These are phyloP conservation scores for Grus americana DNA, from an alignment of 2,113 vertebrate genomes.

Conservation along the genomic window DNA sequence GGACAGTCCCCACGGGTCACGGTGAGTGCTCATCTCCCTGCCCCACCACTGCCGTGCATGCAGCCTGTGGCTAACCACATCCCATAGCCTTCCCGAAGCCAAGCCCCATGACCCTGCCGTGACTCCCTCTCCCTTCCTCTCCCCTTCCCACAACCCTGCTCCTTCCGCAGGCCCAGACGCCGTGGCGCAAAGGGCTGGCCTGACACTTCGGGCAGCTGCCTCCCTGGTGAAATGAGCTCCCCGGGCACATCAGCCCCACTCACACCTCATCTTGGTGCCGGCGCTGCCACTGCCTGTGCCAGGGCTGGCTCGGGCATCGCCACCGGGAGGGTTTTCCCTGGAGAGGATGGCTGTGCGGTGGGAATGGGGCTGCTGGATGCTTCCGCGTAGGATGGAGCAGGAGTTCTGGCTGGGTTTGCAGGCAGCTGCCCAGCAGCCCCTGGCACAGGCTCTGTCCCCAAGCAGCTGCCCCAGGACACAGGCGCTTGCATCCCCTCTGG, in stretches of 20 bases:
- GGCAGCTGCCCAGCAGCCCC: not conserved
- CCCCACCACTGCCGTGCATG: not conserved
- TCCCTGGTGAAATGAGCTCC: not conserved
- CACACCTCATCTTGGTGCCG: accelerated
- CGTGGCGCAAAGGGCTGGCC: not conserved
- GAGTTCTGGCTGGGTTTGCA: not conserved
- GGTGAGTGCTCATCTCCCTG: not conserved
- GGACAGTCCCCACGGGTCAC: not conserved
- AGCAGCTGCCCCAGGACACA: not conserved
- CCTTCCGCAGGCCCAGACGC: conserved; percentile 1
- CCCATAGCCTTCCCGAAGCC: conserved; percentile 51
- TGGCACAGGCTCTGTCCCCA: not conserved
- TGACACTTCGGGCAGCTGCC: not conserved
- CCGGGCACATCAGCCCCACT: accelerated
- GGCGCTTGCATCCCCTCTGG: accelerated
- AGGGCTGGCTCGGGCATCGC: accelerated
- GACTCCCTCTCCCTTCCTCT: conserved; percentile 62
- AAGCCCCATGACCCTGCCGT: conserved; percentile 9
- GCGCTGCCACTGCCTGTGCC: not conserved
- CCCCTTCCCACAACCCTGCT: conserved; percentile 9
- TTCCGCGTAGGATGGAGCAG: not conserved
- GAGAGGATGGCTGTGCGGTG: not conserved
- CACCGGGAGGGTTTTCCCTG: not conserved
- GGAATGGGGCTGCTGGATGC: not conserved
- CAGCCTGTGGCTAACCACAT: conserved; percentile 70